Evolutionary conservation across 2,888 invertebrate species (phyloP), one percentile per base, ranked within the genome.

Genomic region (Tinea semifulvella): DNA sequence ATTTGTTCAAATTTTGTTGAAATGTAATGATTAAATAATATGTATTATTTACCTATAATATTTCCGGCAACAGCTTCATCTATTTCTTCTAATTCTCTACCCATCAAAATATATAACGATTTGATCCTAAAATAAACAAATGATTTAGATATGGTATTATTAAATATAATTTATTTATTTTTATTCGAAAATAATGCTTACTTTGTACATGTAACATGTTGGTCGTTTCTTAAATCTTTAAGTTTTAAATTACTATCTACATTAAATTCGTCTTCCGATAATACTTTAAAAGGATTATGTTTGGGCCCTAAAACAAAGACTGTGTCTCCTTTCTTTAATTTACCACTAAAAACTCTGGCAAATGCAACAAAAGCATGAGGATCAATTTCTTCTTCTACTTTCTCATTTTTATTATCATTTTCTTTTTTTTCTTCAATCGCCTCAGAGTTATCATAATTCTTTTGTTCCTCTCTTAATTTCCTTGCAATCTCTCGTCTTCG

Each of bases 261-360:
- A 46, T 61, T 54, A 49, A 70, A 75, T 40, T 77, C 71, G 45
- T 65, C 61, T 48, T 65, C 55, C 63, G 61, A 63, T 56, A 86
- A 63, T 45, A 84, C 80, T 50, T 77, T 74, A 39, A 81, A 80
- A 0, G 96, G 96, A 68, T 94, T 88, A 68, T 97, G 94, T 68
- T 94, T 94, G 1, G 96, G 94, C 10, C 92, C 89, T 17, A 98
- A 71, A 13, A 94, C 91, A 69, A 87, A 96, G 3, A 98, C 72
- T 58, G 87, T 86, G 57, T 89, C 87, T 5, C 94, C 95, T 54
- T 82, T 84, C 52, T 67, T 86, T 25, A 98, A 66, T 44, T 85
- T 89, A 2, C 98, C 98, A 65, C 95, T 95, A 65, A 94, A 98
- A 25, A 98, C 85, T 58, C 98, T 85, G 13, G 96, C 96, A 76